Conservation (phyloP, 2,888 invertebrate genomes). For the Drosophila anomelani region DNA sequence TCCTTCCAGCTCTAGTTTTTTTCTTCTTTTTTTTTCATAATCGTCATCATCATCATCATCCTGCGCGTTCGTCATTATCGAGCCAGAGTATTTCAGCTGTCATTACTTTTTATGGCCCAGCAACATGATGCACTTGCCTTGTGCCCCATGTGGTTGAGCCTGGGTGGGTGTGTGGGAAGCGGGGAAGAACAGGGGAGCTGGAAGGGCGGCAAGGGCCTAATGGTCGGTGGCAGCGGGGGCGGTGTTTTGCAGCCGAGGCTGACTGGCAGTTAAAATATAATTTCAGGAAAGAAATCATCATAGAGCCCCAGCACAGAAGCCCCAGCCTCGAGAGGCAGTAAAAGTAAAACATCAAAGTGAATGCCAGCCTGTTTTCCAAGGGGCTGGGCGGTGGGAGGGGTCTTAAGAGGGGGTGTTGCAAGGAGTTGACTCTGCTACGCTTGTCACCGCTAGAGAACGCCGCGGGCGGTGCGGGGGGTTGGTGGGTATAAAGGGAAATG, state of each 20-base stretch:
- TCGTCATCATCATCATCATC: constrained; percentile 18
- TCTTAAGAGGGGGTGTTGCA: constrained; percentile 9
- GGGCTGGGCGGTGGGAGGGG: not conserved
- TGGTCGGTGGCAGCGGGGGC: constrained; percentile 4
- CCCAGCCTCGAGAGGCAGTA: constrained; percentile 38
- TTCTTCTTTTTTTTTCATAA: constrained; percentile 16
- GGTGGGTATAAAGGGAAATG: constrained; percentile 2
- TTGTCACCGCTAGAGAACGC: constrained; percentile 25
- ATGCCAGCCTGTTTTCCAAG: constrained; percentile 43
- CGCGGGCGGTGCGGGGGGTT: constrained; percentile 10
- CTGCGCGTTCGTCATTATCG: constrained; percentile 72
- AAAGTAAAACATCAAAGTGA: constrained; percentile 75
- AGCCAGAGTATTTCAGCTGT: constrained; percentile 71
- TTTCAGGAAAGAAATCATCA: constrained; percentile 67
- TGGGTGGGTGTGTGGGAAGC: constrained; percentile 13
- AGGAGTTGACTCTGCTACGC: constrained; percentile 12
- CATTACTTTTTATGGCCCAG: constrained; percentile 77
- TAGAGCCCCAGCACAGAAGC: constrained; percentile 39
- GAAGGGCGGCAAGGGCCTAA: constrained; percentile 15
- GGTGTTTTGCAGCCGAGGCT: constrained; percentile 24
- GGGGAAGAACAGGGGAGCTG: not conserved
- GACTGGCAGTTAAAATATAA: constrained; percentile 72
- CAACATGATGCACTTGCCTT: constrained; percentile 74
- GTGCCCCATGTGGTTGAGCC: constrained; percentile 47
- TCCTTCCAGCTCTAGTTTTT: not conserved